Percentiles rank a stretch among this genome's conserved stretches.
Evolutionary conservation across 2,113 vertebrate species (phyloP).

Genomic region (Plecotus auritus): DNA sequence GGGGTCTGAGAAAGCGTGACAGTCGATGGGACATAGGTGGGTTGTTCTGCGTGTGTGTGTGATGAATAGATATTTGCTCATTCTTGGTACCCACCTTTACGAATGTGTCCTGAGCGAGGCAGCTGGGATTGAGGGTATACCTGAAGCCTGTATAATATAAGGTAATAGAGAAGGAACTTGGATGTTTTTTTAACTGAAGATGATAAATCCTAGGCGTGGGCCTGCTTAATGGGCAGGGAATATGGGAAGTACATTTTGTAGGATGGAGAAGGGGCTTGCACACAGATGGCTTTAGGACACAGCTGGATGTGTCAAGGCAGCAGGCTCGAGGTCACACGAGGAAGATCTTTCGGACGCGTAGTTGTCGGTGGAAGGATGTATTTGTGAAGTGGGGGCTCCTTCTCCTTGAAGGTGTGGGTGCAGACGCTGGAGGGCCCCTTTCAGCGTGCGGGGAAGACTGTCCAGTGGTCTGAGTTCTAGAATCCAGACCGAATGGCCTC

Average conservation of each 20-base stretch:
- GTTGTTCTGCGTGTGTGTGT: neutral
- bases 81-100: neutral
- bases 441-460: neutral
- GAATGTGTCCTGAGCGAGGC: neutral
- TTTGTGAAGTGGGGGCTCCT: neutral
- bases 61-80: neutral
- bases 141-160: neutral
- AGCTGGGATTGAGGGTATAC: neutral
- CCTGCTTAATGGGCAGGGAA: neutral
- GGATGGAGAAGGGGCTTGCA: neutral
- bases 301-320: neutral
- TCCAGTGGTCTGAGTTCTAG: neutral
- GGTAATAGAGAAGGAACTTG: neutral
- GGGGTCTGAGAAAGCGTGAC: neutral
- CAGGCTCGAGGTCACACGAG: neutral
- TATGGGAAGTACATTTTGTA: neutral
- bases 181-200: neutral
- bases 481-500: neutral
- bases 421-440: neutral
- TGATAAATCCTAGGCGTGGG: neutral
- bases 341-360: neutral
- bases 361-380: neutral
- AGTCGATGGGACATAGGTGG: neutral
- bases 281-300: neutral
- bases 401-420: neutral